Evolutionary conservation across 1,140 invertebrate species (phyloP), one percentile per base, ranked within the genome.

Genomic region (Phymastichus coffea): DNA sequence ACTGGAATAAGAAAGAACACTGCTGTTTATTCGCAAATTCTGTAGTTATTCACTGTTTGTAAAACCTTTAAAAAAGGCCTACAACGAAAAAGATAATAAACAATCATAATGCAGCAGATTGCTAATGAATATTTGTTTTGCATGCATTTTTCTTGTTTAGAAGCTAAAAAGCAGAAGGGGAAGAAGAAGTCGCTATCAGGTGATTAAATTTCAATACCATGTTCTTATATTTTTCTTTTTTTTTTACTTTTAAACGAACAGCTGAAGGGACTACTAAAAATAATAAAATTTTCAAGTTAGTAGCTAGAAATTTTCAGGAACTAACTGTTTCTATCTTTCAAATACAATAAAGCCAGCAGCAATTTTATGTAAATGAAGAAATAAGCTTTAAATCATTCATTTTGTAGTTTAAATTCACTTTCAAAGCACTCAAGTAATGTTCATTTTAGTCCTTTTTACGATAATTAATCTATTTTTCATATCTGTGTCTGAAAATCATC

Each of bases 81-180:
- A n/a, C n/a, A n/a, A n/a, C n/a, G n/a, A n/a, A n/a, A n/a, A n/a
- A n/a, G n/a, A n/a, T n/a, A n/a, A n/a, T n/a, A n/a, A 54, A 41
- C 35, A 49, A 61, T 56, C 59, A 61, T 61, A 55, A 49, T 61
- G 44, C 52, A 49, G 46, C 51, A 80, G 70, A 81, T 78, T 82
- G 82, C 81, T 84, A 83, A 83, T 84, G 67, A 77, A 77, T 82
- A 80, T 62, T 83, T 82, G 73, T 83, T 83, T 83, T 83, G 82
- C 81, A 84, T 84, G 81, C 77, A 75, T 81, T 83, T n/a, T 84
- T 84, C 81, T 81, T 80, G 74, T 81, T 77, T 87, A 93, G 91
- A 93, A 86, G 89, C 89, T 86, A 93, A 92, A 91, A 93, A 92
- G 87, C 87, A 90, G n/a, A n/a, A n/a, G 82, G 87, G 88, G 84